Evolutionary conservation across 2,797 vertebrate genomes (phyloP), one percentile per base, ranked within the genome.

Genomic region (Arremon aurantiirostris): DNA sequence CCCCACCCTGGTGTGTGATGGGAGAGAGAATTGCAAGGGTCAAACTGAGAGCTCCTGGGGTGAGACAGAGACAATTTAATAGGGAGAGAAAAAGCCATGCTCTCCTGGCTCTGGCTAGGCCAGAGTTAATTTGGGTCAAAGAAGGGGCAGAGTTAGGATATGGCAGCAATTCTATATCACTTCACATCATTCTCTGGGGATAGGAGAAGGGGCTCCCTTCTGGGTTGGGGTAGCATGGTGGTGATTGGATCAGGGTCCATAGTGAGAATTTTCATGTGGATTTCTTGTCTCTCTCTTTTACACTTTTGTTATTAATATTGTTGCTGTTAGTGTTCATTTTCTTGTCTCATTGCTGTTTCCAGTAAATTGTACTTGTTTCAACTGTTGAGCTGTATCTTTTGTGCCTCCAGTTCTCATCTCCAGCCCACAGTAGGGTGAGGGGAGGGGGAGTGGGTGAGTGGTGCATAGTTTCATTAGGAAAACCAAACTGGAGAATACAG

Each of bases 241-340:
- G 8, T 0, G 0, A 37, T 32, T 46, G 18, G 10, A 41, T 57
- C 0, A 0, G 17, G 21, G 20, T 64, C 16, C 24, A 30, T 10
- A 9, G 30, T 26, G 56, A 47, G 17, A 53, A 61, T 30, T 69
- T 46, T 22, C 3, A 3, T 14, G 14, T 34, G 30, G 30, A 34
- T 11, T 61, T 41, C 11, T 61, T 53, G 2, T 9, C 11, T n/a
- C 11, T n/a, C 15, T 69, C 42, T 76, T 22, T 3, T 34, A 30
- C 3, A 6, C 4, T 57, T 44, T 22, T 44, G 1, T 39, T 23
- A 6, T 32, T 52, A 39, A 27, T 64, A 23, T 44, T 76, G 42
- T 21, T 26, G 8, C 4, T 63, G n/a, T 22, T 56, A 30, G 14
- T 14, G 4, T 50, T 50, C 4, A 30, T 64, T 64, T 30, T 63